These are phyloP conservation scores for Solenopsis fugax DNA, from an alignment of 1,140 invertebrate genomes.

Conservation along the genomic window DNA sequence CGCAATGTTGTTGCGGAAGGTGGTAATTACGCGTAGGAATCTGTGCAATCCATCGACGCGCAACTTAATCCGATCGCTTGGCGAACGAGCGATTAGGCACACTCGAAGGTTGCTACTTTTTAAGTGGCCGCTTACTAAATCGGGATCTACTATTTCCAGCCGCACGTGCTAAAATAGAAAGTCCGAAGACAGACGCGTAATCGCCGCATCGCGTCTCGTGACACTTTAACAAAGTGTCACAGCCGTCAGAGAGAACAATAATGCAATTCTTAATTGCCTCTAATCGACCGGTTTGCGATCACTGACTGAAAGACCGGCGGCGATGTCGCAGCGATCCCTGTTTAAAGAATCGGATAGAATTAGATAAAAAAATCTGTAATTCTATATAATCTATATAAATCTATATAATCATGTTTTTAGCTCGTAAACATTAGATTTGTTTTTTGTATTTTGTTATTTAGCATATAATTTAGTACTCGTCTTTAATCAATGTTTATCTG, in stretches of 20 bases:
- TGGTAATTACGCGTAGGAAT: constrained; percentile 22
- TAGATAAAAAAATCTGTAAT: too few species aligned
- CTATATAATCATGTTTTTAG: too few species aligned
- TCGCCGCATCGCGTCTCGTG: background rate
- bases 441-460: too few species aligned
- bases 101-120: constrained; percentile 23
- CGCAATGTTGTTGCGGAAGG: constrained; percentile 23
- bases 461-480: too few species aligned
- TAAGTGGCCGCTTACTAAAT: constrained; percentile 27
- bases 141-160: background rate
- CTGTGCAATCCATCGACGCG: background rate
- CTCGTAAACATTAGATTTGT: too few species aligned
- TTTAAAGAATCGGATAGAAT: too few species aligned
- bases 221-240: constrained; percentile 21
- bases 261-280: background rate
- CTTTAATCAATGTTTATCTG: too few species aligned
- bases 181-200: background rate
- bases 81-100: background rate
- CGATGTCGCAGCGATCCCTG: too few species aligned
- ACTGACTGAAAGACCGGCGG: background rate
- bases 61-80: constrained; percentile 30
- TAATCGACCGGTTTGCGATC: background rate
- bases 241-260: background rate
- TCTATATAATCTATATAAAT: too few species aligned
- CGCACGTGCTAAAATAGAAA: constrained; percentile 40